Evolutionary conservation across 2,113 vertebrate genomes (phyloP).

Genomic region (Hypanus sabinus): DNA sequence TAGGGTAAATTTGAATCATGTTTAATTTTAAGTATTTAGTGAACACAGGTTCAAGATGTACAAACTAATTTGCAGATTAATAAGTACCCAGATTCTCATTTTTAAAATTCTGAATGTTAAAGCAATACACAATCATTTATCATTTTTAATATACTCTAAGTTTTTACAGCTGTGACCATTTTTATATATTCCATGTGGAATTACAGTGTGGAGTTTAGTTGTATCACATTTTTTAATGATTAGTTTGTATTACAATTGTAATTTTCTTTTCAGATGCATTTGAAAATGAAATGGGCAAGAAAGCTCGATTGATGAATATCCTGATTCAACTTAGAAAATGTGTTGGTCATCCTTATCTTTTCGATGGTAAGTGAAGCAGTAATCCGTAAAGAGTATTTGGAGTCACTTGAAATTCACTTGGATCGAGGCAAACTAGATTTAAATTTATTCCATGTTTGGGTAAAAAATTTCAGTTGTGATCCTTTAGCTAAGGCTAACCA

Average conservation of each 20-base stretch:
- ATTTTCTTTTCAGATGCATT: constrained; percentile 68
- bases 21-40: background rate
- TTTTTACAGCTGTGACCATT: background rate
- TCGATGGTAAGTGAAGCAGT: constrained; percentile 66
- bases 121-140: background rate
- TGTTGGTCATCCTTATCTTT: constrained; percentile 82
- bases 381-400: background rate
- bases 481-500: background rate
- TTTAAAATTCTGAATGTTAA: background rate
- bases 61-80: background rate
- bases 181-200: background rate
- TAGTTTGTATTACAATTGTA: background rate
- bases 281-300: constrained; percentile 62
- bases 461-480: background rate
- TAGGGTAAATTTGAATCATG: too few species aligned
- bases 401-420: background rate
- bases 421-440: background rate
- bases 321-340: constrained; percentile 85
- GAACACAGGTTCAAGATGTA: background rate
- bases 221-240: background rate
- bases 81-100: background rate
- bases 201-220: background rate
- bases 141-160: background rate
- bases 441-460: background rate
- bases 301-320: constrained; percentile 74